Evolutionary conservation across 1,140 invertebrate species (phyloP), one percentile per base, ranked within the genome.

Genomic region (Drosophila rhopaloa): DNA sequence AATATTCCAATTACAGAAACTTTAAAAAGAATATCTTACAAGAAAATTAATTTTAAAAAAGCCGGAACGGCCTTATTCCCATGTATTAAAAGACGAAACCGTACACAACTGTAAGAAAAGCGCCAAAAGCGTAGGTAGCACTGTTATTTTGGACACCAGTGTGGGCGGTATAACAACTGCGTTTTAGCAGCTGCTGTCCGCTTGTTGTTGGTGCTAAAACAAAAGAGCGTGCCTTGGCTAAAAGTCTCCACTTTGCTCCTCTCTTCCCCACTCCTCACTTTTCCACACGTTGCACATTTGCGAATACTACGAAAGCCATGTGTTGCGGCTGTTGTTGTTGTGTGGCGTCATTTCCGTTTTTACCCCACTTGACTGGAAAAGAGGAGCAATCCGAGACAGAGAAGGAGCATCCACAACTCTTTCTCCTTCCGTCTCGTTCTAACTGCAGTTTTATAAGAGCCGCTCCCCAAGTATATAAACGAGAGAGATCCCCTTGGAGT

Each of bases 301-400:
- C 71, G 32, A 73, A 56, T 57, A 72, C 53, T 51, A 68, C 53
- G 43, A 58, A n/a, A 62, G 38, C 48, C 59, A 62, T 62, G 38
- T 60, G 57, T 59, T 57, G 54, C 24, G 19, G 35, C 38, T 19
- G 66, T 56, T 70, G 59, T 63, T 44, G 27, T 63, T 57, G 59
- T 84, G 81, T 78, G 81, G 82, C 81, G 82, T 86, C 82, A 84
- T 84, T 84, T 86, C 82, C 82, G 82, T 81, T 85, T 86, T 85
- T 79, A 77, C 82, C 82, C 80, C 71, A 76, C 73, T 62, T 14
- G 58, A 76, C 62, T 80, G 79, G 78, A 82, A 82, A 65, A 14
- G 54, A 27, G 57, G 58, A 58, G 60, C 65, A 53, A 41, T 56
- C 5, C n/a, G 11, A 53, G 41, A 14, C 19, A 27, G 16, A 59